Conservation (phyloP, 2,888 invertebrate genomes). For the Nudaria mundana region DNA sequence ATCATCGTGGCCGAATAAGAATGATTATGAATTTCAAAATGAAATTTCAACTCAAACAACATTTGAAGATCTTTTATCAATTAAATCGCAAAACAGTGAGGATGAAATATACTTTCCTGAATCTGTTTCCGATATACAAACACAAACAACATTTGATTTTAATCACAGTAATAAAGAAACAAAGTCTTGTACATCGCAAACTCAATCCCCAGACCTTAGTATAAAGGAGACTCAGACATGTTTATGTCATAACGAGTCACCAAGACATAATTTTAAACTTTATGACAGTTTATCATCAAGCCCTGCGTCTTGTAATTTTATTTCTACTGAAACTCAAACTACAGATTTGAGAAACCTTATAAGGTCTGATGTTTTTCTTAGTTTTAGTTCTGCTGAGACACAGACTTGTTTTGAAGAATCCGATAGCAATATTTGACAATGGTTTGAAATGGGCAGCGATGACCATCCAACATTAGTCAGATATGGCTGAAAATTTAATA, state of each 20-base stretch:
- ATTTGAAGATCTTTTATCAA: slow-evolving; percentile 56
- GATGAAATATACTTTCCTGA: slow-evolving; percentile 64
- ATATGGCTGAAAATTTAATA: no score
- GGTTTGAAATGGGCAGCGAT: slow-evolving; percentile 10
- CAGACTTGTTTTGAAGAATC: slow-evolving; percentile 59
- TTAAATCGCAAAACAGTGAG: slow-evolving; percentile 61
- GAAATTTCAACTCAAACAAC: slow-evolving; percentile 69
- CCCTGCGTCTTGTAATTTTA: slow-evolving; percentile 45
- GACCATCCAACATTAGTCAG: not conserved
- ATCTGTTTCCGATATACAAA: slow-evolving; percentile 65
- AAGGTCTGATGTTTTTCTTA: slow-evolving; percentile 49
- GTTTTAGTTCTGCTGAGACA: slow-evolving; percentile 56
- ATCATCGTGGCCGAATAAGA: slow-evolving; percentile 42
- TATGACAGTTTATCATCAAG: slow-evolving; percentile 55
- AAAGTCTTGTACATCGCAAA: slow-evolving; percentile 36
- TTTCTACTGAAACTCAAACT: slow-evolving; percentile 64
- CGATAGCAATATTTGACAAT: slow-evolving; percentile 43
- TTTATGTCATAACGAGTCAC: slow-evolving; percentile 54
- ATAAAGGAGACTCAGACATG: slow-evolving; percentile 72
- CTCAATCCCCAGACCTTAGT: slow-evolving; percentile 49
- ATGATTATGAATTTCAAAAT: slow-evolving; percentile 44
- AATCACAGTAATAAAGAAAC: slow-evolving; percentile 62
- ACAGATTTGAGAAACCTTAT: slow-evolving; percentile 35
- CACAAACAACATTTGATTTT: slow-evolving; percentile 64
- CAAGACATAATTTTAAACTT: slow-evolving; percentile 41